A percentile compares a stretch with the other conserved stretches of the same genome.
Evolutionary conservation across 1,140 invertebrate genomes (phyloP).

Genomic region (Drosophila lowei): DNA sequence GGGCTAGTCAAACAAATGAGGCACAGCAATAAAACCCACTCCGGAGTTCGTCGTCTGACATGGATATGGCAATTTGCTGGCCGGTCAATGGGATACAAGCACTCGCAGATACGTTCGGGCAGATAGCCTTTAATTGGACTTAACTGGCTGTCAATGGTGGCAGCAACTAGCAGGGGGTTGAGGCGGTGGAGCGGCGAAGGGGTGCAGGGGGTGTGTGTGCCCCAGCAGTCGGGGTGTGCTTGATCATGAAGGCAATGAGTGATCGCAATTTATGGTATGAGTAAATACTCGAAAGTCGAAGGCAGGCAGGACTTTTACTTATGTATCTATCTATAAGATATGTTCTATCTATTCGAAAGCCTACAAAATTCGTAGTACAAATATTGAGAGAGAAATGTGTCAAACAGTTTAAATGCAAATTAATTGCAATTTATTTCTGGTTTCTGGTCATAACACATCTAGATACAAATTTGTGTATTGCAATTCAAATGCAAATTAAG

Average conservation of each 20-base stretch:
- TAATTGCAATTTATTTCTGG: too few relatives aligned
- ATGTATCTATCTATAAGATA: too few relatives aligned
- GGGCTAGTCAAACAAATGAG: conserved; percentile 53
- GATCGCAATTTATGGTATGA: conserved; percentile 15
- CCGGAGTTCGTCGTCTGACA: conserved; percentile 3
- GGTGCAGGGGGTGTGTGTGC: not conserved
- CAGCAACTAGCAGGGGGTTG: conserved; percentile 2
- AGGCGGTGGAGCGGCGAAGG: conserved; percentile 1
- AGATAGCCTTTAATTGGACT: conserved; percentile 51
- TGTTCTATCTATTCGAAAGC: too few relatives aligned
- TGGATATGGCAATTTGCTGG: conserved; percentile 42
- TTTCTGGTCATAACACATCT: too few relatives aligned
- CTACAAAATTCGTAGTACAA: too few relatives aligned
- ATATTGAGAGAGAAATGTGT: too few relatives aligned
- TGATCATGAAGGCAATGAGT: conserved; percentile 19
- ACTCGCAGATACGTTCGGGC: conserved; percentile 25
- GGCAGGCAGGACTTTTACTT: too few relatives aligned
- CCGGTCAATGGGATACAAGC: conserved; percentile 25
- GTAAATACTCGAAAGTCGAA: not conserved
- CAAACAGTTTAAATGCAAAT: too few relatives aligned
- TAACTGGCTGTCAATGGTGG: conserved; percentile 48
- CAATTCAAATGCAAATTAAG: too few relatives aligned
- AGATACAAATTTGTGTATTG: too few relatives aligned
- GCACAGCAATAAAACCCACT: conserved; percentile 39
- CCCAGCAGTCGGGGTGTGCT: conserved; percentile 2